phyloP scores from a whole-genome alignment of 2,888 invertebrate species.

The Platynereis dumerilii region DNA sequence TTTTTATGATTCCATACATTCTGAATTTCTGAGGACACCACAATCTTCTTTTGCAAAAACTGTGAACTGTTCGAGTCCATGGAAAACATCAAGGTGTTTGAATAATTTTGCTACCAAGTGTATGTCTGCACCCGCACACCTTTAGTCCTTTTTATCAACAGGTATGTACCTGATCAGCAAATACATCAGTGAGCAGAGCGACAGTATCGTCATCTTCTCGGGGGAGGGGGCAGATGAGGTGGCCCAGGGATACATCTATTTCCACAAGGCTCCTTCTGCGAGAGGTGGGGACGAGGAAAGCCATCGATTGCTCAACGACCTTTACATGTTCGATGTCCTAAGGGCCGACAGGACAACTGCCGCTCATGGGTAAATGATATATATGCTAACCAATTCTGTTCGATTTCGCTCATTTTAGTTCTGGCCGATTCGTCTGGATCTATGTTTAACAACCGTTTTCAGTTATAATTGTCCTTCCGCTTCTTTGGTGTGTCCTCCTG shows the following conservation, averaged over 20 bases:
- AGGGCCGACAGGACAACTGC: constrained; percentile 60
- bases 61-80: not conserved
- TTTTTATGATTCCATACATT: too few species aligned
- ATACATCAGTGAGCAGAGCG: constrained; percentile 81
- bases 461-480: too few species aligned
- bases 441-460: too few species aligned
- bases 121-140: too few species aligned
- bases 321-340: constrained; percentile 60
- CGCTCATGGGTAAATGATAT: constrained; percentile 56
- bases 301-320: constrained; percentile 74
- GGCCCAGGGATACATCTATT: constrained; percentile 95
- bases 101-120: too few species aligned
- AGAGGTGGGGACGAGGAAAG: constrained; percentile 80
- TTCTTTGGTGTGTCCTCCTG: too few species aligned
- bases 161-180: constrained; percentile 83
- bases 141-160: constrained; percentile 40
- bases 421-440: too few species aligned
- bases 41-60: too few species aligned
- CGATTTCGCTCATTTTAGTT: too few species aligned
- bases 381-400: too few species aligned
- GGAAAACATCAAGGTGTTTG: too few species aligned
- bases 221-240: constrained; percentile 96
- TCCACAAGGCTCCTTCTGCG: constrained; percentile 83
- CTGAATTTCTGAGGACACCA: too few species aligned
- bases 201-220: constrained; percentile 83